Percentiles rank a stretch among this genome's conserved stretches.
Conservation (phyloP, 2,888 invertebrate species). For the Clunio marinus region DNA sequence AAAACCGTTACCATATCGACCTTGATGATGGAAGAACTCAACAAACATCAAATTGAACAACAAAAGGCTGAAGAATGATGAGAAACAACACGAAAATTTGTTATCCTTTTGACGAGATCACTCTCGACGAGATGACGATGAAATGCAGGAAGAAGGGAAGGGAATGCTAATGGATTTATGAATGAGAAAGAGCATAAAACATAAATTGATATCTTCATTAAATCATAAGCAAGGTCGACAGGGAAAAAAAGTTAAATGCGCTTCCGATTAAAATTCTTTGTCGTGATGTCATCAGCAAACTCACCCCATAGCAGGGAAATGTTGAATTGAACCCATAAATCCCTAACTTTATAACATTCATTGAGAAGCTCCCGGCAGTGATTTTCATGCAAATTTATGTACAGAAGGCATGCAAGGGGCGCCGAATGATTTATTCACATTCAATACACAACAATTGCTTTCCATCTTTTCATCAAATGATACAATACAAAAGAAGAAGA, state of each 20-base stretch:
- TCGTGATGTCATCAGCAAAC: neutral
- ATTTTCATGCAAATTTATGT: conserved; percentile 34
- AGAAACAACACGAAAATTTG: conserved; percentile 4
- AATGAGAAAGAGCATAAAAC: too few species aligned
- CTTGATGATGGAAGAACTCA: neutral
- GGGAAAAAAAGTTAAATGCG: neutral
- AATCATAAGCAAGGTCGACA: conserved; percentile 32
- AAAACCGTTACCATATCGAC: conserved; percentile 39
- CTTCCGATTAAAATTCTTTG: neutral
- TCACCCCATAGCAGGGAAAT: conserved; percentile 9
- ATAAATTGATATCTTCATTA: conserved; percentile 39
- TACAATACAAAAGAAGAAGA: conserved; percentile 2
- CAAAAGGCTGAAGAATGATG: neutral
- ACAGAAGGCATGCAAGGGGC: neutral
- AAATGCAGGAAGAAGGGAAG: neutral
- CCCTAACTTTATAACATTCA: neutral
- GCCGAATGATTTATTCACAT: conserved; percentile 31
- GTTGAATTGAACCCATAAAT: neutral
- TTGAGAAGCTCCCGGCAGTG: conserved; percentile 14
- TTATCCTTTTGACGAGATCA: conserved; percentile 25
- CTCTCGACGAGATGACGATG: conserved; percentile 14
- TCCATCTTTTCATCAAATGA: conserved; percentile 15
- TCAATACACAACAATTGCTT: conserved; percentile 33
- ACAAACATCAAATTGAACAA: neutral
- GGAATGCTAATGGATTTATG: conserved; percentile 28